Evolutionary conservation across 2,888 invertebrate species (phyloP).

Genomic region (Podotricha telesiphe): DNA sequence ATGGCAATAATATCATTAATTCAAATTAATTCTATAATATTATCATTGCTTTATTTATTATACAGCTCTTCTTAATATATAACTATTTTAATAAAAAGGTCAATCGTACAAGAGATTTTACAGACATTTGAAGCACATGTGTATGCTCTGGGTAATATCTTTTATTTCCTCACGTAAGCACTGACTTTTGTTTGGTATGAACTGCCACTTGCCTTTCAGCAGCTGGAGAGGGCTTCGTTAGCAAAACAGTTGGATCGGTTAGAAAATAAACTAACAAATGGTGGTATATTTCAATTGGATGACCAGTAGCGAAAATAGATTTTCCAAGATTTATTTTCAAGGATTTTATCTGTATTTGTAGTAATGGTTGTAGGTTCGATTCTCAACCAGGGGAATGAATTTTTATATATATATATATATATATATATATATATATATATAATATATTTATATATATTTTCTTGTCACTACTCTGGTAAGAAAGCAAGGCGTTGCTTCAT

Average conservation of each 20-base stretch:
- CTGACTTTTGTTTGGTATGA: constrained; percentile 20
- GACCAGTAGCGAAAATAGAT: neutral
- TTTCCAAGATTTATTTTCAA: neutral
- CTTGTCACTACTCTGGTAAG: too few relatives aligned
- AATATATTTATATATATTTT: too few relatives aligned
- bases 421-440: too few relatives aligned
- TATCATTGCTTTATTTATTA: too few relatives aligned
- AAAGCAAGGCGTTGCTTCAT: too few relatives aligned
- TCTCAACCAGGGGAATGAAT: too few relatives aligned
- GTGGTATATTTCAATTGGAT: constrained; percentile 12
- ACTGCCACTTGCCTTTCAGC: constrained; percentile 21
- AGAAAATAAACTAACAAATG: constrained; percentile 26
- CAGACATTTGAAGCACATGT: neutral
- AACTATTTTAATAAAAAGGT: too few relatives aligned
- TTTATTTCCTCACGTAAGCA: neutral
- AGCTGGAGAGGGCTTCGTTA: constrained; percentile 18
- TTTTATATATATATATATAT: too few relatives aligned
- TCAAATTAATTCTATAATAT: too few relatives aligned
- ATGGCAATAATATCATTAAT: too few relatives aligned
- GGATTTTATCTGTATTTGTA: neutral
- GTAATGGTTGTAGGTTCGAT: too few relatives aligned
- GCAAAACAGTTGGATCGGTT: constrained; percentile 7
- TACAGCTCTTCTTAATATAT: too few relatives aligned
- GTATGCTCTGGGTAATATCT: constrained; percentile 6
- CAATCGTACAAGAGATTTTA: neutral